Conservation (phyloP, 2,113 vertebrate genomes). For the Gavia stellata region DNA sequence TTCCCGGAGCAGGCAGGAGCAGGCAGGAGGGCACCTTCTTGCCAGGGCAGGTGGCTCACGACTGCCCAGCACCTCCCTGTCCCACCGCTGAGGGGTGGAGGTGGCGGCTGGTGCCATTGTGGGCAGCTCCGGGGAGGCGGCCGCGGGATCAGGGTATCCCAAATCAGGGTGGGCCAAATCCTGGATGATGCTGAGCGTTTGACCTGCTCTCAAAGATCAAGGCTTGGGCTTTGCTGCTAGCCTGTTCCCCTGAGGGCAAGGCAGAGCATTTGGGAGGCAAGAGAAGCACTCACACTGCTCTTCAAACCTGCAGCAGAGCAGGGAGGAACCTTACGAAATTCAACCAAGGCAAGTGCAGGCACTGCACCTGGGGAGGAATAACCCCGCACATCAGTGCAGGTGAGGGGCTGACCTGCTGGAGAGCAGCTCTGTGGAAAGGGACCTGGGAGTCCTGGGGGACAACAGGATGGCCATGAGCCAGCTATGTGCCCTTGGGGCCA, state of each 20-base stretch:
- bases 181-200: neutral
- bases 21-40: neutral
- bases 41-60: fast-evolving
- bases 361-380: no score
- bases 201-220: neutral
- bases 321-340: no score
- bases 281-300: neutral
- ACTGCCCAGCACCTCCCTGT: neutral
- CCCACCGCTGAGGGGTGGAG: neutral
- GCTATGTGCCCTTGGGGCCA: no score
- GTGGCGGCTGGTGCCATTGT: fast-evolving
- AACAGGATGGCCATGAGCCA: no score
- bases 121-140: neutral
- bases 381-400: no score
- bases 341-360: no score
- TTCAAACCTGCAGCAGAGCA: neutral
- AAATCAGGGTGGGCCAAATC: neutral
- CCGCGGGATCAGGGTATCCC: neutral
- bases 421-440: no score
- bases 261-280: neutral
- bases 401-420: no score
- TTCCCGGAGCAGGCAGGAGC: neutral
- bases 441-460: no score
- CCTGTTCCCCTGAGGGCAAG: neutral
- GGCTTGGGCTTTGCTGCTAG: neutral